Evolutionary conservation across 2,113 vertebrate species (phyloP).

Genomic region (Microtus pennsylvanicus): DNA sequence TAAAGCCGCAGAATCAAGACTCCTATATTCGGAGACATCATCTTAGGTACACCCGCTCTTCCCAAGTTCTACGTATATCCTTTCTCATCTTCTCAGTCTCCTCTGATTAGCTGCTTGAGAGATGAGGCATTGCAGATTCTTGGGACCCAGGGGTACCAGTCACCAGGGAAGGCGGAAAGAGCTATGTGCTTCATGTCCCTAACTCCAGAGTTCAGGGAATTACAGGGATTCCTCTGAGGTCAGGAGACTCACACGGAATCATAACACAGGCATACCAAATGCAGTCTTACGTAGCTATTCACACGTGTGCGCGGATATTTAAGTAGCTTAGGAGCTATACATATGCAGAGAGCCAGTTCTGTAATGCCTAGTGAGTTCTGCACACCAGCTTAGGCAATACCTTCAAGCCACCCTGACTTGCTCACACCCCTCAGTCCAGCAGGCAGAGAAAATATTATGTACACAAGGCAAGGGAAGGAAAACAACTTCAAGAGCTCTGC

Average conservation of each 20-base stretch:
- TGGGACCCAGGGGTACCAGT: not conserved
- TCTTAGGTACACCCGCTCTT: not conserved
- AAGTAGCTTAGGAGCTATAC: not conserved
- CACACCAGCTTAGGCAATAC: not conserved
- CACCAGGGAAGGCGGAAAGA: not conserved
- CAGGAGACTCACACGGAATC: not conserved
- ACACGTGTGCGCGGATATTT: not conserved
- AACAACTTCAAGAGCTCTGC: not conserved
- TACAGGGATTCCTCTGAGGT: not conserved
- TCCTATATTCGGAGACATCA: not conserved
- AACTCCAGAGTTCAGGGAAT: not conserved
- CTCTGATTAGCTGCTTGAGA: constrained; percentile 41
- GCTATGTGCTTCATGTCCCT: not conserved
- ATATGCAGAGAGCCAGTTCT: not conserved
- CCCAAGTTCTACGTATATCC: not conserved
- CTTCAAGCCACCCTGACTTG: not conserved
- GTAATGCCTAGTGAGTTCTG: not conserved
- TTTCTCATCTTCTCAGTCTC: constrained; percentile 10
- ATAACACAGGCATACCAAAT: not conserved
- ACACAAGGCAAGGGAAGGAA: not conserved
- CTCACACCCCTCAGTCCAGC: not conserved
- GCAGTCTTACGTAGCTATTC: not conserved
- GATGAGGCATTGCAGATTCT: constrained; percentile 3
- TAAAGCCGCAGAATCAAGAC: not conserved
- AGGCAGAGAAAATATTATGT: not conserved